A percentile compares a stretch with the other conserved stretches of the same genome.
Evolutionary conservation across 2,888 invertebrate species (phyloP).

Genomic region (Coelinius sp.): DNA sequence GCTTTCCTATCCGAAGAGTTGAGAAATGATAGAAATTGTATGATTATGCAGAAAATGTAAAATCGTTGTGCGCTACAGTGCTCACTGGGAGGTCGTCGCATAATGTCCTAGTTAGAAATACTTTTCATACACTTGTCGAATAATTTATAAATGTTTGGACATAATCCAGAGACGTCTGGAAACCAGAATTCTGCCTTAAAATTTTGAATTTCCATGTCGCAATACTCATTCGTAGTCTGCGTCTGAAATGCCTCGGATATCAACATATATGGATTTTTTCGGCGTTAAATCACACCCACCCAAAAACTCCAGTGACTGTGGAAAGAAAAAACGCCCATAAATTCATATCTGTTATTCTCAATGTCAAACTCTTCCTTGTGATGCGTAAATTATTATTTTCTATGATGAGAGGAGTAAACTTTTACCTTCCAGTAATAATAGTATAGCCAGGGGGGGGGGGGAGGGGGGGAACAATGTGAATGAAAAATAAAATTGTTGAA

Average conservation of each 20-base stretch:
- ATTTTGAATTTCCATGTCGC: neutral
- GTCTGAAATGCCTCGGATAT: neutral
- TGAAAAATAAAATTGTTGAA: constrained; percentile 7
- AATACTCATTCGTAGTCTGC: neutral
- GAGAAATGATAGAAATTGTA: no score
- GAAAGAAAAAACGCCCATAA: neutral
- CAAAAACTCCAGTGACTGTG: neutral
- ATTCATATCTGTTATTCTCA: neutral
- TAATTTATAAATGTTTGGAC: constrained; percentile 5
- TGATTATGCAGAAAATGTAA: no score
- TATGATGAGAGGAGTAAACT: neutral
- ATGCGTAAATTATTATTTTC: neutral
- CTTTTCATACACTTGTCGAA: neutral
- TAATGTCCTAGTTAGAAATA: neutral
- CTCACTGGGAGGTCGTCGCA: no score
- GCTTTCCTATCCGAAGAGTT: no score
- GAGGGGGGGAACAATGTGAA: neutral
- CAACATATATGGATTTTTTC: constrained; percentile 12
- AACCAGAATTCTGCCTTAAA: neutral
- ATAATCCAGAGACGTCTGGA: constrained; percentile 9
- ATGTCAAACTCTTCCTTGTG: neutral
- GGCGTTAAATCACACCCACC: constrained; percentile 2
- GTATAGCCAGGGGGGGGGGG: neutral
- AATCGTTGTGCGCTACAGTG: no score
- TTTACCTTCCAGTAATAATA: neutral